These are phyloP conservation scores for Coreius guichenoti DNA, from an alignment of 2,797 vertebrate species.

Conservation along the genomic window DNA sequence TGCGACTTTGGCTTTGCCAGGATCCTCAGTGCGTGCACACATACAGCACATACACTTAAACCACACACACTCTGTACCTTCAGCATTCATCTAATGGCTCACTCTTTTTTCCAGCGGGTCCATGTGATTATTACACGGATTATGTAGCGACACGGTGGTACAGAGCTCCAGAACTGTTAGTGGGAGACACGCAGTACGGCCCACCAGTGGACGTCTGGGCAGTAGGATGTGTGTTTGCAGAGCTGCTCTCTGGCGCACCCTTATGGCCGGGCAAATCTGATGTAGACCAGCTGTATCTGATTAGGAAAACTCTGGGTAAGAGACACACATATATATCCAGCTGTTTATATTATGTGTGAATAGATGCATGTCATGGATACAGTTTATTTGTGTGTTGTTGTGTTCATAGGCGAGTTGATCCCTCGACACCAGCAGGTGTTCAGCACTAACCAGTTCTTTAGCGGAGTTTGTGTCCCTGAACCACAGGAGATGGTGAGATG, in stretches of 20 bases:
- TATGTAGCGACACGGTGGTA: slow-evolving; percentile 97
- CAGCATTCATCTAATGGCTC: background rate
- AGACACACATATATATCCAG: background rate
- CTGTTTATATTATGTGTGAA: background rate
- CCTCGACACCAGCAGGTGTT: slow-evolving; percentile 95
- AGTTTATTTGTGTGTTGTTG: background rate
- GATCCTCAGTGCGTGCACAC: slow-evolving; percentile 87
- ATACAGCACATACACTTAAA: slow-evolving; percentile 15
- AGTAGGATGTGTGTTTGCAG: slow-evolving; percentile 91
- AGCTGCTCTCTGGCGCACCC: slow-evolving; percentile 87
- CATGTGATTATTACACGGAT: slow-evolving; percentile 92
- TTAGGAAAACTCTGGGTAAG: slow-evolving; percentile 89
- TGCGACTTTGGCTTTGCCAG: slow-evolving; percentile 97
- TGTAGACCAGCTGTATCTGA: slow-evolving; percentile 93
- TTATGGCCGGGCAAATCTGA: slow-evolving; percentile 95
- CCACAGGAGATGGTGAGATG: slow-evolving; percentile 87
- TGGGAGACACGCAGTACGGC: slow-evolving; percentile 93
- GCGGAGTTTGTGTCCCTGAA: slow-evolving; percentile 92
- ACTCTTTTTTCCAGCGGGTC: slow-evolving; percentile 81
- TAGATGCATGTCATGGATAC: background rate
- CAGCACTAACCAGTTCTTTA: slow-evolving; percentile 96
- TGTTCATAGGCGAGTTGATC: slow-evolving; percentile 88
- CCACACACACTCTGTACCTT: background rate
- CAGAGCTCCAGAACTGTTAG: slow-evolving; percentile 89
- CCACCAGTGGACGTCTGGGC: slow-evolving; percentile 95